Conservation (phyloP, 2,113 vertebrate species). For the Thamnophis sirtalis region DNA sequence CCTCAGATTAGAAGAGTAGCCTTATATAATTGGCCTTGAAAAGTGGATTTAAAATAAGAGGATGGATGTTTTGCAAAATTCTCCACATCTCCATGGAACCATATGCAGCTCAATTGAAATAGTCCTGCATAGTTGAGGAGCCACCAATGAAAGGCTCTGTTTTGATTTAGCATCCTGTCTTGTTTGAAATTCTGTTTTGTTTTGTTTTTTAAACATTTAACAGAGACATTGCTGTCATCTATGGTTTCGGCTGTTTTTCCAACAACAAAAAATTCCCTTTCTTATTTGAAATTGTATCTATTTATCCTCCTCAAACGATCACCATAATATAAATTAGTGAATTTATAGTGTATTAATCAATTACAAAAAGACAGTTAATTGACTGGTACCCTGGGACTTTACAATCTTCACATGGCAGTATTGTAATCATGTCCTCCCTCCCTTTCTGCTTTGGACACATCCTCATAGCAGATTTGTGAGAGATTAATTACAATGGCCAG, state of each 20-base stretch:
- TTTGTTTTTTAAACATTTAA: neutral
- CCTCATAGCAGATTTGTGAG: neutral
- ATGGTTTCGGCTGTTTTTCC: neutral
- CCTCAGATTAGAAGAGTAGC: neutral
- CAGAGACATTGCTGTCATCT: neutral
- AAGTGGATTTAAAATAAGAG: neutral
- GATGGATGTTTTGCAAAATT: neutral
- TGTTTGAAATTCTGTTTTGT: neutral
- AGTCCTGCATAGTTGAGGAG: neutral
- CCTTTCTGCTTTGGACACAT: neutral
- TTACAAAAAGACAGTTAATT: neutral
- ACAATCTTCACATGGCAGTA: neutral
- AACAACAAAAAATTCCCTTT: neutral
- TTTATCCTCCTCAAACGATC: neutral
- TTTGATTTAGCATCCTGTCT: neutral
- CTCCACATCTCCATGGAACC: neutral
- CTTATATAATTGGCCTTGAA: neutral
- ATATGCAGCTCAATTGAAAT: neutral
- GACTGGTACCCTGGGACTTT: neutral
- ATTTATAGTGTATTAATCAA: conserved; percentile 14
- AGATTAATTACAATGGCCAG: neutral
- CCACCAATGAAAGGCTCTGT: neutral
- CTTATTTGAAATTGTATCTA: neutral
- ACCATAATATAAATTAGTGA: neutral
- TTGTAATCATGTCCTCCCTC: neutral